Evolutionary conservation across 64 coral and sea anemone species (phyloP).

Genomic region (Astreopora myriophthalma): DNA sequence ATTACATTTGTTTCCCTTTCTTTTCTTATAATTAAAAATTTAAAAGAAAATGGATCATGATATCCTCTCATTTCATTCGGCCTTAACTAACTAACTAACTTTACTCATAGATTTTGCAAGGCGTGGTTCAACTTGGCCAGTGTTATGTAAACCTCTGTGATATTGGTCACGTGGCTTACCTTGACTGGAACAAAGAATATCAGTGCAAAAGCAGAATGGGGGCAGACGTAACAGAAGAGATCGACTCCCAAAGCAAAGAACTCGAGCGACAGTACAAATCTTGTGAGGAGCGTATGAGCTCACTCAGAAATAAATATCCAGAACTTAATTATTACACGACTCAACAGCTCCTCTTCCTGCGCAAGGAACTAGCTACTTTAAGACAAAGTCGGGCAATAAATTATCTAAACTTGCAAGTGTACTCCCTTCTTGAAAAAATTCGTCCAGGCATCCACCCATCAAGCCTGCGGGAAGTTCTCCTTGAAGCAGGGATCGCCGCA

Average conservation of each 20-base stretch:
- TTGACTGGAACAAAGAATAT: conserved; percentile 62
- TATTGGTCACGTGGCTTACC: conserved; percentile 64
- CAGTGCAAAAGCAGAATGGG: background rate
- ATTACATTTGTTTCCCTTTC: too few relatives aligned
- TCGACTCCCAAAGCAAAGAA: background rate
- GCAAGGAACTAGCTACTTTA: conserved; percentile 65
- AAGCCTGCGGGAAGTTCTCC: background rate
- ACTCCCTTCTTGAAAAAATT: conserved; percentile 68
- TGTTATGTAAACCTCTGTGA: conserved; percentile 66
- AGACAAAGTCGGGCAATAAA: background rate
- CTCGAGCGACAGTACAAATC: conserved; percentile 24
- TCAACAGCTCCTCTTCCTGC: conserved; percentile 65
- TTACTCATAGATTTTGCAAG: conserved; percentile 54
- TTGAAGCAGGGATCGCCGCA: conserved; percentile 5
- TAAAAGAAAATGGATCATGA: too few relatives aligned
- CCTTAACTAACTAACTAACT: too few relatives aligned
- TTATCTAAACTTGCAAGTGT: conserved; percentile 15
- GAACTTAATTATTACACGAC: conserved; percentile 78
- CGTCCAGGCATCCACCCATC: conserved; percentile 28
- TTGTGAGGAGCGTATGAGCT: conserved; percentile 54
- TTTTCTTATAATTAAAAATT: too few relatives aligned
- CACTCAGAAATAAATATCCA: conserved; percentile 33
- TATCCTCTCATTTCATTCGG: too few relatives aligned
- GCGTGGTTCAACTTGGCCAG: conserved; percentile 47
- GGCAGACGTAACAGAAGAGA: background rate